Evolutionary conservation across 2,113 vertebrate species (phyloP), one percentile per base, ranked within the genome.

Genomic region (Barbus barbus): DNA sequence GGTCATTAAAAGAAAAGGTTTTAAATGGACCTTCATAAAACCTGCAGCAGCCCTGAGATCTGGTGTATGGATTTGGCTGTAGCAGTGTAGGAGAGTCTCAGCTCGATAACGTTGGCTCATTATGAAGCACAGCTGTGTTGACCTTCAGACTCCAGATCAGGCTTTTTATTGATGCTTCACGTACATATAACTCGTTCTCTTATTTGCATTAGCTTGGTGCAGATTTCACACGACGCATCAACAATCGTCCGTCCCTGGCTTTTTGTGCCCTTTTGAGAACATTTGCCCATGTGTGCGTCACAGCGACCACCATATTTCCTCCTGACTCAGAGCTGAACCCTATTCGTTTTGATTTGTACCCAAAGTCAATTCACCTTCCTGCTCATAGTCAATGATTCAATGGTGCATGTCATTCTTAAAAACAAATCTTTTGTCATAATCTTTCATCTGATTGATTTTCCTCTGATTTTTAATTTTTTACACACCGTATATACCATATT

Each of bases 61-160:
- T 74, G 3, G 28, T 46, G 44, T 3, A 31, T 65, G 61, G 61
- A 31, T 65, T 18, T 67, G 31, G 9, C 31, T 7, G 31, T 33
- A 31, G 61, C 18, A 18, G 61, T 31, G 16, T 31, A 18, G 61
- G 8, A 18, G 16, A 67, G 8, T 20, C 31, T 8, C 28, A 20
- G 63, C 63, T 67, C 63, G 16, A 67, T 67, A 67, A 8, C 16
- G 5, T 56, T 22, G 5, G 2, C 20, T 56, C 51, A 77, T 77
- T 77, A 56, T 77, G 5, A 56, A 76, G 6, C 48, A 36, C 74
- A 77, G 74, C 31, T 14, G 28, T 33, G 31, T 33, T 20, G 46
- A 53, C 74, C 56, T 56, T 78, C 76, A 78, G 75, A 20, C 18
- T 60, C 20, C 20, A 60, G 73, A 53, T 76, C 51, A 53, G 73